phyloP scores from a whole-genome alignment of 2,888 invertebrate species.

The Conistra vaccinii region DNA sequence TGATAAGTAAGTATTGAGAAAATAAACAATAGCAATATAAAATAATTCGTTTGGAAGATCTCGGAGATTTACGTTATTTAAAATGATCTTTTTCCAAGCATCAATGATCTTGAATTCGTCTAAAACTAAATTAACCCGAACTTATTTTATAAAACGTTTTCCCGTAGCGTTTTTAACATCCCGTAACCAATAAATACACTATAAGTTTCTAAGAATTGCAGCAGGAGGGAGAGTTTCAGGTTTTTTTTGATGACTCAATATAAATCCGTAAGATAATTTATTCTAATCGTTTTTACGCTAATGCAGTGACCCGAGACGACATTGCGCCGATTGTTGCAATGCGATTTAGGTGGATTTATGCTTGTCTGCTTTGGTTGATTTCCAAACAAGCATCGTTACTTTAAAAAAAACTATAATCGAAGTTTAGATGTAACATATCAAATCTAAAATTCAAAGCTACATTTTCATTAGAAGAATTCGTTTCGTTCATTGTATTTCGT shows the following conservation, averaged over 20 bases:
- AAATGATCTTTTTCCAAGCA: not conserved
- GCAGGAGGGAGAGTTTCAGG: slow-evolving; percentile 1
- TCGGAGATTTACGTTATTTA: not conserved
- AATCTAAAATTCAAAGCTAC: not conserved
- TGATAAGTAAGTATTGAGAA: too few relatives aligned
- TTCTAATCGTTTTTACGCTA: slow-evolving; percentile 30
- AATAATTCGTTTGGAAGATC: not conserved
- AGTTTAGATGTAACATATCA: not conserved
- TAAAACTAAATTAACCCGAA: not conserved
- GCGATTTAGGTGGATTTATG: not conserved
- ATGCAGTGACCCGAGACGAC: slow-evolving; percentile 41
- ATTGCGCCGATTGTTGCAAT: slow-evolving; percentile 16
- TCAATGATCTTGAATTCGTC: not conserved
- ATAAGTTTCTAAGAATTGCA: slow-evolving; percentile 13
- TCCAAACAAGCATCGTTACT: not conserved
- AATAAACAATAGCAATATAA: not conserved
- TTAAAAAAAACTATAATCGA: too few relatives aligned
- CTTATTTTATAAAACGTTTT: not conserved
- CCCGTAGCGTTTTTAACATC: not conserved
- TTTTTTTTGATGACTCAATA: not conserved
- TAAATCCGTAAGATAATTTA: slow-evolving; percentile 9
- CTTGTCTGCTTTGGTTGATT: not conserved
- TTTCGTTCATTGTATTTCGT: too few relatives aligned
- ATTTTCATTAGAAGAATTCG: too few relatives aligned
- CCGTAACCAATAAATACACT: not conserved